Conservation (phyloP, 2,797 vertebrate genomes). For the Heterohyrax brucei region DNA sequence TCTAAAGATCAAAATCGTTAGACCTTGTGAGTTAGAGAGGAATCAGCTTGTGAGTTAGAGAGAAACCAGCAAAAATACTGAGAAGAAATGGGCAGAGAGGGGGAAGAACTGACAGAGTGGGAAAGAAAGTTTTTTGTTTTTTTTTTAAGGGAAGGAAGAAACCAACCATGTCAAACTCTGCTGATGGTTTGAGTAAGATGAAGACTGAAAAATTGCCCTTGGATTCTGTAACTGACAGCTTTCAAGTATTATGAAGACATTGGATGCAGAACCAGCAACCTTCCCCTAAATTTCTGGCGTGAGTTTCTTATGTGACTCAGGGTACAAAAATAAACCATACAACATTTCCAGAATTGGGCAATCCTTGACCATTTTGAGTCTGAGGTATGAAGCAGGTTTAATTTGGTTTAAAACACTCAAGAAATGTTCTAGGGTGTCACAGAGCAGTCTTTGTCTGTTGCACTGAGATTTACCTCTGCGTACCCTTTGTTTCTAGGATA, state of each 20-base stretch:
- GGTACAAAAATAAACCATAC: neutral
- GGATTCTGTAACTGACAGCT: neutral
- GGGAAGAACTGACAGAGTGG: neutral
- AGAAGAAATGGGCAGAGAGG: neutral
- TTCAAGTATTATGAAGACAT: neutral
- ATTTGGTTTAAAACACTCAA: neutral
- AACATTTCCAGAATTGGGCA: neutral
- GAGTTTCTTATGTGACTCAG: slow-evolving; percentile 31
- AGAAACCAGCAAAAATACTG: neutral
- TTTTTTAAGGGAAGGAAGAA: neutral
- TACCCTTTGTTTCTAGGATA: neutral
- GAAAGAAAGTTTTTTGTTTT: neutral
- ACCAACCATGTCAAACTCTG: neutral
- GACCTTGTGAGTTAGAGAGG: slow-evolving; percentile 30
- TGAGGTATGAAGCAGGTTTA: neutral
- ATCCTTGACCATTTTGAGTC: neutral
- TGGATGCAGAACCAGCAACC: neutral
- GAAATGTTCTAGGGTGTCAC: neutral
- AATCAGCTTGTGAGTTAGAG: neutral
- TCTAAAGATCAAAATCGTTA: neutral
- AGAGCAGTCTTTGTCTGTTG: neutral
- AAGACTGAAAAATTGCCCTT: neutral
- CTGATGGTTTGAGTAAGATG: neutral
- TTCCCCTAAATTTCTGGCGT: neutral
- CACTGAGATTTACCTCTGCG: neutral